Percentiles rank a stretch among this genome's conserved stretches.
phyloP scores from a whole-genome alignment of 2,797 vertebrate genomes.

The Prunella strophiata region DNA sequence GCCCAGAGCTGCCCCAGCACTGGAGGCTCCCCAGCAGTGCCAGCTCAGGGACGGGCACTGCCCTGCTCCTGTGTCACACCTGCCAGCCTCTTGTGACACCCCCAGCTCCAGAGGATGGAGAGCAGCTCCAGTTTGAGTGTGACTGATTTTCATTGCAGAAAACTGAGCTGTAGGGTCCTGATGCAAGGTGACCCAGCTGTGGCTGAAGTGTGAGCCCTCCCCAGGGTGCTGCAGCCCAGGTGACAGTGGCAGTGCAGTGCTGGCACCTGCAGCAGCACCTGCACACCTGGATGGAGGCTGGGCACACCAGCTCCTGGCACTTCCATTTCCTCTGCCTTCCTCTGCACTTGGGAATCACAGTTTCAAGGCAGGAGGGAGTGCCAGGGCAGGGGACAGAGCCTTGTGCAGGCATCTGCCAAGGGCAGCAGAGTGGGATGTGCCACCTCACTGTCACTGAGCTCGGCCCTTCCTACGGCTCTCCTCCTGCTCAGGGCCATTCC shows the following conservation, averaged over 20 bases:
- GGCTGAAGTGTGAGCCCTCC: neutral
- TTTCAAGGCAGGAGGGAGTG: neutral
- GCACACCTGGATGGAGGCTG: neutral
- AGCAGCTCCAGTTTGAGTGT: neutral
- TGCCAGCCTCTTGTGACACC: neutral
- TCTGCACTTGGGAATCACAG: neutral
- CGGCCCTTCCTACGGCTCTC: rapidly evolving
- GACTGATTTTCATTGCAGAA: neutral
- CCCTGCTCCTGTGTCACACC: neutral
- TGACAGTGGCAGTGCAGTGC: rapidly evolving
- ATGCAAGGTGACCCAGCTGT: rapidly evolving
- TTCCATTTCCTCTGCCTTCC: neutral
- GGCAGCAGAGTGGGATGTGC: rapidly evolving
- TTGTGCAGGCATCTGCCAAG: neutral
- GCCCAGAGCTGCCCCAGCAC: neutral
- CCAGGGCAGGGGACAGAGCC: neutral
- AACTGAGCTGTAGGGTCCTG: rapidly evolving
- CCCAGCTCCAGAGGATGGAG: neutral
- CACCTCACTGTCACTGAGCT: neutral
- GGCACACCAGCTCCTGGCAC: neutral
- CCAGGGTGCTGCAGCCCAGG: neutral
- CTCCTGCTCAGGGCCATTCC: neutral
- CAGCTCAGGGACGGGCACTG: neutral
- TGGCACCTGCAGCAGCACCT: neutral
- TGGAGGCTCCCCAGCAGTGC: neutral